Evolutionary conservation across 1,140 invertebrate genomes (phyloP).

Genomic region (Tetramorium alpestre): DNA sequence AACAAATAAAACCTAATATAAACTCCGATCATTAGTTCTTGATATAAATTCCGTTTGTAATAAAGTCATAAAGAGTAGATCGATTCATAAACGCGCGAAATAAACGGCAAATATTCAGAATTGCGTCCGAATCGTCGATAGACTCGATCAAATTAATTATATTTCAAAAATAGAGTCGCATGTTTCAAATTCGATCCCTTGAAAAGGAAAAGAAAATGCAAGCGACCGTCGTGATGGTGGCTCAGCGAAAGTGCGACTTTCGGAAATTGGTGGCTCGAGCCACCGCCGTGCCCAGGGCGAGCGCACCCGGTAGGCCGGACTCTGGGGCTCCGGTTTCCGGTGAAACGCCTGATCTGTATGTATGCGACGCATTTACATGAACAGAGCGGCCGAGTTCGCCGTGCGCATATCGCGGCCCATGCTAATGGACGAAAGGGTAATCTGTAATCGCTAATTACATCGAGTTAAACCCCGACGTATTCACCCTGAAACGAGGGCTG

Average conservation of each 20-base stretch:
- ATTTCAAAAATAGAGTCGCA: background rate
- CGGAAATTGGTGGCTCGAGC: conserved; percentile 1
- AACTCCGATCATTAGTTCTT: background rate
- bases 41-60: conserved; percentile 12
- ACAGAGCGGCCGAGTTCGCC: conserved; percentile 45
- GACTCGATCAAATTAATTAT: conserved; percentile 27
- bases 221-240: no score
- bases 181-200: background rate
- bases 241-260: background rate
- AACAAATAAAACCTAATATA: conserved; percentile 7
- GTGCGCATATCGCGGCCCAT: conserved; percentile 60
- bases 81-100: background rate
- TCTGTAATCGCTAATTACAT: conserved; percentile 79
- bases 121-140: background rate
- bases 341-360: conserved; percentile 60
- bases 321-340: conserved; percentile 15
- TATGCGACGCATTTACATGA: conserved; percentile 64
- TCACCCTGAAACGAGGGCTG: conserved; percentile 67
- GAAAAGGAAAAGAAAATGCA: background rate
- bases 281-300: background rate
- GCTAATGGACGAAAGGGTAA: conserved; percentile 79
- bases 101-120: conserved; percentile 23
- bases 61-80: background rate
- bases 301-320: background rate
- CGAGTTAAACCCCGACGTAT: conserved; percentile 79